Conservation (phyloP, 2,888 invertebrate genomes). For the Philhelius pedissequus region DNA sequence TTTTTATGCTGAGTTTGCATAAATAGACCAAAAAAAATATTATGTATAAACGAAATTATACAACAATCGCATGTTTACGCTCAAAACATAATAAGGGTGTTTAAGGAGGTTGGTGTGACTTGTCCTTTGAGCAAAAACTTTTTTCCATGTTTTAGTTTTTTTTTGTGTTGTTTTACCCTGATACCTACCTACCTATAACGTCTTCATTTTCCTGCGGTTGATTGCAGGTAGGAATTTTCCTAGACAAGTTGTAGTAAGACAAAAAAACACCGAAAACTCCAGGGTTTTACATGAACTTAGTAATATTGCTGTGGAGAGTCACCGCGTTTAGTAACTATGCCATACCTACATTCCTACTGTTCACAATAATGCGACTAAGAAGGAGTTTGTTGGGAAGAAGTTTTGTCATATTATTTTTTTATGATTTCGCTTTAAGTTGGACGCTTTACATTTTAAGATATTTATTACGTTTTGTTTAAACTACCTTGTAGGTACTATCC, state of each 20-base stretch:
- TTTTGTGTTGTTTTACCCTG: not conserved
- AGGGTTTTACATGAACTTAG: not conserved
- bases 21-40: not conserved
- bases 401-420: constrained; percentile 50
- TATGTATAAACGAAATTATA: not conserved
- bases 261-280: not conserved
- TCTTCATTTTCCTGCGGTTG: constrained; percentile 32
- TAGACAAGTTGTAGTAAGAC: not conserved
- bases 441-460: constrained; percentile 25
- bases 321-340: not conserved
- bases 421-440: constrained; percentile 46
- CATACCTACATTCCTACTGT: not conserved
- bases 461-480: constrained; percentile 50
- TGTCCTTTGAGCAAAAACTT: constrained; percentile 48
- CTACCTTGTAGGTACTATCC: constrained; percentile 36
- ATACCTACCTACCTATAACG: not conserved
- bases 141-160: constrained; percentile 16
- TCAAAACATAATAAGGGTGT: constrained; percentile 35
- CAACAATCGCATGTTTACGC: constrained; percentile 49
- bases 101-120: constrained; percentile 41
- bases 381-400: constrained; percentile 32
- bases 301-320: not conserved
- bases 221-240: constrained; percentile 37
- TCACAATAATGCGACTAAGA: constrained; percentile 18
- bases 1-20: constrained; percentile 18